Evolutionary conservation across 2,797 vertebrate species (phyloP).

Genomic region (Chromobotia macracanthus): DNA sequence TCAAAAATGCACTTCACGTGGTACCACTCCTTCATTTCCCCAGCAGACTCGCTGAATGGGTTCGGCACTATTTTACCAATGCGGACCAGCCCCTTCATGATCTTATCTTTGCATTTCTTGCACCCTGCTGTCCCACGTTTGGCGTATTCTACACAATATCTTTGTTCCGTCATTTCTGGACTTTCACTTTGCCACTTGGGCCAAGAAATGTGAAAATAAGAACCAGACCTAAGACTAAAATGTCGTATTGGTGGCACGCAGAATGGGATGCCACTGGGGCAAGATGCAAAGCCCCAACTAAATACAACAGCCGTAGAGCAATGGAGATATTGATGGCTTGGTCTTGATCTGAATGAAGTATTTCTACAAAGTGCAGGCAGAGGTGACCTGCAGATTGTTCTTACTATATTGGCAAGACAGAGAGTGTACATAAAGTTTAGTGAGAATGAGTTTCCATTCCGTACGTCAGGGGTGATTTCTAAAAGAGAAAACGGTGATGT

Average conservation of each 20-base stretch:
- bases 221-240: constrained; percentile 13
- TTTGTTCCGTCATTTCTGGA: constrained; percentile 88
- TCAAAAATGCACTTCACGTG: constrained; percentile 96
- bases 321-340: constrained; percentile 12
- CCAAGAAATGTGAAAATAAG: constrained; percentile 29
- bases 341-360: constrained; percentile 6
- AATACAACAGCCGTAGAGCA: constrained; percentile 8
- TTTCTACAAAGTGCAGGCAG: not conserved
- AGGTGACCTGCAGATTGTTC: constrained; percentile 59
- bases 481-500: not conserved
- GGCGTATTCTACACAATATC: constrained; percentile 95
- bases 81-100: constrained; percentile 88
- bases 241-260: constrained; percentile 24
- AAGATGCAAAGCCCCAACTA: not conserved
- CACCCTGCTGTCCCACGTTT: constrained; percentile 95
- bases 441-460: constrained; percentile 6
- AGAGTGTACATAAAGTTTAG: constrained; percentile 78
- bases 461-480: constrained; percentile 11
- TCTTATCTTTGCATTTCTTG: constrained; percentile 99
- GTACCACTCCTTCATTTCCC: constrained; percentile 99
- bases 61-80: constrained; percentile 96
- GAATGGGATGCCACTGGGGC: constrained; percentile 2
- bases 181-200: constrained; percentile 55
- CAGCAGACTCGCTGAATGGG: constrained; percentile 94
- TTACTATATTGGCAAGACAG: constrained; percentile 57